A percentile compares a stretch with the other conserved stretches of the same genome.
phyloP scores from a whole-genome alignment of 2,888 invertebrate genomes.

The Tenthredo livida region DNA sequence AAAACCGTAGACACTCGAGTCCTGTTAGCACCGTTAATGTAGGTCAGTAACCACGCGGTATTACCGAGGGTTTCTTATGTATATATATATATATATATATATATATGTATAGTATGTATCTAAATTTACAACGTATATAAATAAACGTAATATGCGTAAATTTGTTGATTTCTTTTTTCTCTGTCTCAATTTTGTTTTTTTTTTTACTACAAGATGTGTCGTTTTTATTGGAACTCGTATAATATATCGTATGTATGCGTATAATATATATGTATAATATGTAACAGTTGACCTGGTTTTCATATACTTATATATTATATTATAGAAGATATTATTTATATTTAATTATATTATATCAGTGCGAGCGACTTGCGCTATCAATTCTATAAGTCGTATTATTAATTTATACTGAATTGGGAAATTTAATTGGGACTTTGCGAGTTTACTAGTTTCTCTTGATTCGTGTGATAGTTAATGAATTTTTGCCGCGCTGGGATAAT shows the following conservation, averaged over 20 bases:
- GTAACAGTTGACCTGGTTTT: conserved; percentile 5
- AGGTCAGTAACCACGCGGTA: conserved; percentile 40
- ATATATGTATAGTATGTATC: background rate
- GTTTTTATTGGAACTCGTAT: conserved; percentile 38
- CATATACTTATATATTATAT: conserved; percentile 27
- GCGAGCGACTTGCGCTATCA: background rate
- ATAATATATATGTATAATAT: conserved; percentile 22
- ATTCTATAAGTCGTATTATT: background rate
- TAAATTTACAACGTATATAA: background rate
- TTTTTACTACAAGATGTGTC: conserved; percentile 45
- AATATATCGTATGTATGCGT: conserved; percentile 1
- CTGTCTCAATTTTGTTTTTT: background rate
- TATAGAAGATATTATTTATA: conserved; percentile 11
- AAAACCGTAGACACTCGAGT: conserved; percentile 10
- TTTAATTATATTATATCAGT: background rate
- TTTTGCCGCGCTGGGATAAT: background rate
- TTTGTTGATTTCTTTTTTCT: background rate
- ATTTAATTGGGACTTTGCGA: conserved; percentile 10
- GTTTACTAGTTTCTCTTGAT: background rate
- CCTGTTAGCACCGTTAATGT: conserved; percentile 12
- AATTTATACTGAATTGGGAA: background rate
- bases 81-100: background rate
- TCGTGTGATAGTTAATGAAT: background rate
- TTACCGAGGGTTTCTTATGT: background rate
- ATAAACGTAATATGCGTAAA: background rate